Conservation (phyloP, 2,888 invertebrate genomes). For the Stenolophus ochropezus region DNA sequence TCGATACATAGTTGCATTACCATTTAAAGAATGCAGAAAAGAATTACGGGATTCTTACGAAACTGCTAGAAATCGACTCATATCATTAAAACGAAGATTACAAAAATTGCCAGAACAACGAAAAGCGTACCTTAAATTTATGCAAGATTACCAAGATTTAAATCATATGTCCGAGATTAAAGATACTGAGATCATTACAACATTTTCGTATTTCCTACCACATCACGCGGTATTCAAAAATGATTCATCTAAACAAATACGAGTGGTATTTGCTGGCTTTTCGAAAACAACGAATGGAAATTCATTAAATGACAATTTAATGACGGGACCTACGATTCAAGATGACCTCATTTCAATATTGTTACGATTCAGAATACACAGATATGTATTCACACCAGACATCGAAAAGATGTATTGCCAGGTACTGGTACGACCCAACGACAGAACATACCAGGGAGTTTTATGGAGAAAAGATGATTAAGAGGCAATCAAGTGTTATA, state of each 20-base stretch:
- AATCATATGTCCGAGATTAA: neutral
- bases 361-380: conserved; percentile 60
- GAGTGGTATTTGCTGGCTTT: conserved; percentile 20
- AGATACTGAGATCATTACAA: neutral
- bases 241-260: neutral
- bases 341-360: conserved; percentile 58
- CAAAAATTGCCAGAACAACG: neutral
- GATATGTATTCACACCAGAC: conserved; percentile 58
- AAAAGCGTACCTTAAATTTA: neutral
- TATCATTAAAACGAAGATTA: neutral
- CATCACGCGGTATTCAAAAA: conserved; percentile 38
- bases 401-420: conserved; percentile 60
- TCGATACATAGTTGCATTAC: neutral
- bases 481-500: neutral
- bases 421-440: conserved; percentile 56
- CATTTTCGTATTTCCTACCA: conserved; percentile 4
- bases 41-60: neutral
- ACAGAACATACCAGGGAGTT: conserved; percentile 53
- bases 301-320: neutral
- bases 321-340: neutral
- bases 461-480: neutral
- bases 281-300: neutral
- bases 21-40: neutral
- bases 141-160: neutral
- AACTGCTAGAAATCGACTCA: neutral